These are phyloP conservation scores for Aldrovandia affinis DNA, from an alignment of 2,797 vertebrate species.

Conservation along the genomic window DNA sequence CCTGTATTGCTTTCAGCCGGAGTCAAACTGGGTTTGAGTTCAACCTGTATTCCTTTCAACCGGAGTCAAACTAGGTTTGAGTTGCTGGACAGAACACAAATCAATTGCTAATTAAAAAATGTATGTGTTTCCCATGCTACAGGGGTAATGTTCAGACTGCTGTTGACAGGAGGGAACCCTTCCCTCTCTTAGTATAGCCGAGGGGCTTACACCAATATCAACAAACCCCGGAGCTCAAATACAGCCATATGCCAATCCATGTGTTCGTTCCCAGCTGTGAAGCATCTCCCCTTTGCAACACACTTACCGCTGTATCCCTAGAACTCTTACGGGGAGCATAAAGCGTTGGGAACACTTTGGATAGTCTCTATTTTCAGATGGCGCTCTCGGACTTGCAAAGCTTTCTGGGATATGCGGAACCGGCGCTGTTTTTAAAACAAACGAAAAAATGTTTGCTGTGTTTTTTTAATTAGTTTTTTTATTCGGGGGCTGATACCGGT, in stretches of 20 bases:
- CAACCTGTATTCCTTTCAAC: not conserved
- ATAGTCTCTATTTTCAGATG: conserved; percentile 18
- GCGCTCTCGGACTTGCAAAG: not conserved
- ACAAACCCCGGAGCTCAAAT: conserved; percentile 75
- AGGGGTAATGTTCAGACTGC: conserved; percentile 47
- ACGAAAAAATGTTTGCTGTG: not conserved
- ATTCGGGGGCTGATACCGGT: not conserved
- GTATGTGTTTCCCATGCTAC: not conserved
- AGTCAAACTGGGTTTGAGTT: not conserved
- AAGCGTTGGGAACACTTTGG: not conserved
- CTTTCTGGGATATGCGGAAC: not conserved
- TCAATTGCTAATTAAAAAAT: not conserved
- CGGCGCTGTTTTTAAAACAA: conserved; percentile 13
- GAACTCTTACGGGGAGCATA: not conserved
- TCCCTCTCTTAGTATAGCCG: conserved; percentile 48
- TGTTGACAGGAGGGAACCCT: conserved; percentile 69
- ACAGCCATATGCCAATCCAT: conserved; percentile 74
- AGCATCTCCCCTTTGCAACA: conserved; percentile 27
- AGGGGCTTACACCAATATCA: conserved; percentile 71
- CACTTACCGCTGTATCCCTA: not conserved
- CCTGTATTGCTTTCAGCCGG: not conserved
- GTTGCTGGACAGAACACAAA: not conserved
- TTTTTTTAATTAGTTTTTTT: conserved; percentile 7
- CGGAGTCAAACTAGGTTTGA: not conserved
- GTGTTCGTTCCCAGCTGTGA: conserved; percentile 72